Evolutionary conservation across 2,888 invertebrate species (phyloP), one percentile per base, ranked within the genome.

Genomic region (Agrochola litura): DNA sequence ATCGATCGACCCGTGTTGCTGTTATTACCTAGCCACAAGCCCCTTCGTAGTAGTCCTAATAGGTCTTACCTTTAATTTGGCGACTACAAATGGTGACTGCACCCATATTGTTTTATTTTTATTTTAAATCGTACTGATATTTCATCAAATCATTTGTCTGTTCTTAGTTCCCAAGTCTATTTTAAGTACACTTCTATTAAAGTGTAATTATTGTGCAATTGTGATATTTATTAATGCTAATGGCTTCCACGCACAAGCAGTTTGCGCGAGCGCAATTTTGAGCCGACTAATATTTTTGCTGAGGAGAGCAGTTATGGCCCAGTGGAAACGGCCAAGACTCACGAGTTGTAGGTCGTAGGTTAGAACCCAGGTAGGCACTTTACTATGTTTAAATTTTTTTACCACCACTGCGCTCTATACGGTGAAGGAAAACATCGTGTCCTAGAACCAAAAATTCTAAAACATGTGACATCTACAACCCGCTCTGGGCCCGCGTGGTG

Each of bases 221-320:
- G 49, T 56, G 19, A 37, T 64, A 80, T 79, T 72, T 64, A 72
- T 79, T 41, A 8, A 49, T 52, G 79, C 41, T 79, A 78, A 79
- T 79, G n/a, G 49, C 52, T 58, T 72, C 58, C 70, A 54, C 80
- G 73, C 43, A 54, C 52, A 46, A 12, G 60, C 37, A 19, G 14
- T 69, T 6, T 54, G 56, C n/a, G 10, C 30, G 9, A 37, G 46
- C 37, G 6, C 19, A 30, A n/a, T 25, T 54, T 54, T 78, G 2
- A 43, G n/a, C 5, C 19, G 14, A 54, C 49, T 14, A 10, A 58
- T 37, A 37, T 58, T 56, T 49, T 49, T 22, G 25, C 16, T 41
- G 69, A 61, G 22, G 30, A 16, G 16, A n/a, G 5, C n/a, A n/a
- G 16, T n/a, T 0, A 8, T 64, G 14, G 14, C 63, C 4, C 4